Evolutionary conservation across 2,113 vertebrate genomes (phyloP).

Genomic region (Numenius arquata): DNA sequence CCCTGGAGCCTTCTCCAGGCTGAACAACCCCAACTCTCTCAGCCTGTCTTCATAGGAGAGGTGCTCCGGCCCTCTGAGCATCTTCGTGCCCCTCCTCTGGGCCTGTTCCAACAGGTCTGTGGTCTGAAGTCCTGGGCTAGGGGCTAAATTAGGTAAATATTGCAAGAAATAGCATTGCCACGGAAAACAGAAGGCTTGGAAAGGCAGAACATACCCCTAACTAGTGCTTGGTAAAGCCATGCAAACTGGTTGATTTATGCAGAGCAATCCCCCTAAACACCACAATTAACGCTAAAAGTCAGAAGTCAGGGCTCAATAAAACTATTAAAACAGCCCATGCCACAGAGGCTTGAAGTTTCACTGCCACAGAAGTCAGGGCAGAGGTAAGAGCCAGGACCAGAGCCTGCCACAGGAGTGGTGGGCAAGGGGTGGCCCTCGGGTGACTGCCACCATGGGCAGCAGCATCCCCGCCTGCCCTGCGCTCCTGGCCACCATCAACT

Average conservation of each 20-base stretch:
- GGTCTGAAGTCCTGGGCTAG: not conserved
- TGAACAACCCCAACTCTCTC: no score
- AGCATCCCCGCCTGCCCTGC: not conserved
- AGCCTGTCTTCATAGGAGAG: no score
- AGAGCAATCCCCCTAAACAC: not conserved
- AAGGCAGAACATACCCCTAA: not conserved
- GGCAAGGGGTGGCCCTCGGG: accelerated
- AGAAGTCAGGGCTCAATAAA: not conserved
- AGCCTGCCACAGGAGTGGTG: not conserved
- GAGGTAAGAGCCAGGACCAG: not conserved
- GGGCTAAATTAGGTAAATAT: not conserved
- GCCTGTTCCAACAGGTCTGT: no score
- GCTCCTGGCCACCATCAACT: not conserved
- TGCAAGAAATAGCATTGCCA: not conserved
- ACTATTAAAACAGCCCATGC: not conserved
- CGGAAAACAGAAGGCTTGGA: not conserved
- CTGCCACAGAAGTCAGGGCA: accelerated
- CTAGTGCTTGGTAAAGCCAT: not conserved
- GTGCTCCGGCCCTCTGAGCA: no score
- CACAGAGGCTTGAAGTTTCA: not conserved
- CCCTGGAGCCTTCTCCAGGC: no score
- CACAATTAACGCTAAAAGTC: not conserved
- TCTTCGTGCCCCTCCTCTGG: no score
- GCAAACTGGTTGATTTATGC: not conserved
- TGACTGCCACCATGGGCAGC: not conserved